These are phyloP conservation scores for Leptarthrus brevirostris DNA, from an alignment of 2,888 invertebrate species.

Conservation along the genomic window DNA sequence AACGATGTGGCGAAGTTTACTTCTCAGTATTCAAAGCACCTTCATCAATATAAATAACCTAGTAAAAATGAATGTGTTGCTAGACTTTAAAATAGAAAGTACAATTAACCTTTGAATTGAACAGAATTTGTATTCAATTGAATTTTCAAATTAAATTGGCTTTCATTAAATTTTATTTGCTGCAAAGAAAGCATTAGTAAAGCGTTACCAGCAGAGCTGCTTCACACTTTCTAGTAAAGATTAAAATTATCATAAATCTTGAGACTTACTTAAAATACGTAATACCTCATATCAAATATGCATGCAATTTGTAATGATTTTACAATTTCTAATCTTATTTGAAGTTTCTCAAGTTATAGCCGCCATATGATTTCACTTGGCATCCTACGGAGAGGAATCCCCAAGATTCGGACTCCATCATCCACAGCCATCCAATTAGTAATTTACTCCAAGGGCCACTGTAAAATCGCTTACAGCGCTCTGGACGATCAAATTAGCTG, in stretches of 20 bases:
- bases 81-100: no score
- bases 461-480: conserved; percentile 6
- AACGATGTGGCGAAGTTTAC: no score
- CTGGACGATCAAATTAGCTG: conserved; percentile 15
- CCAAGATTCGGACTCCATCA: background rate
- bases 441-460: conserved; percentile 19
- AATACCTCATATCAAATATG: background rate
- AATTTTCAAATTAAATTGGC: no score
- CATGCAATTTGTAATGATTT: conserved; percentile 14
- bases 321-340: conserved; percentile 17
- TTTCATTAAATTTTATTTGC: no score
- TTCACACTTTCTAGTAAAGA: no score
- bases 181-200: no score
- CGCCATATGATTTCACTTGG: background rate
- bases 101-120: no score
- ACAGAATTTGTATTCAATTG: no score
- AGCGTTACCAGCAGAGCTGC: no score
- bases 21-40: no score
- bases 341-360: background rate
- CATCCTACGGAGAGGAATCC: conserved; percentile 12
- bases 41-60: no score
- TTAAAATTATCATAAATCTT: background rate
- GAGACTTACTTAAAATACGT: background rate
- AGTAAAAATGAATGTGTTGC: no score
- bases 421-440: conserved; percentile 7